A percentile compares a stretch with the other conserved stretches of the same genome.
Conservation (phyloP, 2,113 vertebrate genomes). For the Tretioscincus oriximinensis region DNA sequence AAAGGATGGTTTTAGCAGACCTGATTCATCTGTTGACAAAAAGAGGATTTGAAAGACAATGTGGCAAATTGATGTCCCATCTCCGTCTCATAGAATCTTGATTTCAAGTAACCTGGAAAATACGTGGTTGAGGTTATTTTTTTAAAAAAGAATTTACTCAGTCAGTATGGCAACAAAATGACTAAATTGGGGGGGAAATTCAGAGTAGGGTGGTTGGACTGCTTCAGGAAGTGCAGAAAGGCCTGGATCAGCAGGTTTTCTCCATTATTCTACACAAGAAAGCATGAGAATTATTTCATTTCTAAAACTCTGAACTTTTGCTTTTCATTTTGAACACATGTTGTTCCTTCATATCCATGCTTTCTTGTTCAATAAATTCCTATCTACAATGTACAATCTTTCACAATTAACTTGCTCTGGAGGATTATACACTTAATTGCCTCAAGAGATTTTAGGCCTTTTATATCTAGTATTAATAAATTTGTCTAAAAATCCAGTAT, state of each 20-base stretch:
- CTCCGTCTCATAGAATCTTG: background rate
- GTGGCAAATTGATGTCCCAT: background rate
- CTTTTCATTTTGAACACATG: background rate
- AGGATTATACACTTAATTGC: background rate
- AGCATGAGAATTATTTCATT: background rate
- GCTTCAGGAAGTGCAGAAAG: background rate
- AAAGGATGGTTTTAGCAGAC: background rate
- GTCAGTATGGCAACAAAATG: too few relatives aligned
- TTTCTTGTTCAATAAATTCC: background rate
- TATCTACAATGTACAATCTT: background rate
- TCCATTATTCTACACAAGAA: background rate
- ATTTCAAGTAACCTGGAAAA: background rate
- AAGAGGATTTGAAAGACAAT: background rate
- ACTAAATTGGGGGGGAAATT: too few relatives aligned
- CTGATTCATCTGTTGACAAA: background rate
- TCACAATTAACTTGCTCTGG: background rate
- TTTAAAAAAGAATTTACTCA: too few relatives aligned
- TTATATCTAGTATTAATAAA: background rate
- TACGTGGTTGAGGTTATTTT: too few relatives aligned
- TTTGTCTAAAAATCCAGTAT: background rate
- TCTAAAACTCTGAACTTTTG: constrained; percentile 37
- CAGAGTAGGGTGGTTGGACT: background rate
- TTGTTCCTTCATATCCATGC: background rate
- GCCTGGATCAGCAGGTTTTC: background rate
- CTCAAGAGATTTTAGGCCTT: background rate